A percentile compares a stretch with the other conserved stretches of the same genome.
Evolutionary conservation across 2,113 vertebrate species (phyloP).

Genomic region (Sceloporus undulatus): DNA sequence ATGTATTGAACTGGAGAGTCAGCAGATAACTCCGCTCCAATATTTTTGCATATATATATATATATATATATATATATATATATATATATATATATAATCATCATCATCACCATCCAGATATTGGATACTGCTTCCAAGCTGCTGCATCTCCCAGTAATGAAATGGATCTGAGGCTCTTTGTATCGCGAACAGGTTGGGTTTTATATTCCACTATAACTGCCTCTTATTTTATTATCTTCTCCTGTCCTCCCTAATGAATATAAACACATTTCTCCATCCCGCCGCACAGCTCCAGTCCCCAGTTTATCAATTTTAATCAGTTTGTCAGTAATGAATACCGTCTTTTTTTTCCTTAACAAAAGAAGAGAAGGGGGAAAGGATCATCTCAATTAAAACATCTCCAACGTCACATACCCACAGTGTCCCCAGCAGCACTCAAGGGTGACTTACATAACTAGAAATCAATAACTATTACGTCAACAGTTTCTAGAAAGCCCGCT

Average conservation of each 20-base stretch:
- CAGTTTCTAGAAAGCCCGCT: neutral
- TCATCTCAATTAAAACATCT: slow-evolving; percentile 71
- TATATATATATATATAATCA: too few relatives aligned
- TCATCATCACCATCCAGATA: slow-evolving; percentile 34
- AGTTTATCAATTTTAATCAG: slow-evolving; percentile 85
- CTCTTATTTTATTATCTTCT: slow-evolving; percentile 83
- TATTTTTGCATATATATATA: slow-evolving; percentile 63
- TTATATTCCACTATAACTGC: slow-evolving; percentile 82
- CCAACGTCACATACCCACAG: slow-evolving; percentile 33
- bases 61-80: slow-evolving; percentile 59
- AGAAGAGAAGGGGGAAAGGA: slow-evolving; percentile 55
- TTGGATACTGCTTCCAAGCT: slow-evolving; percentile 79
- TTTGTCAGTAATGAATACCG: slow-evolving; percentile 78
- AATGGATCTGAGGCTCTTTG: slow-evolving; percentile 76
- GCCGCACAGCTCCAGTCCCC: slow-evolving; percentile 58
- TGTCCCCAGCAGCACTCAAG: slow-evolving; percentile 53
- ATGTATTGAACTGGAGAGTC: slow-evolving; percentile 86
- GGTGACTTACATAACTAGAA: slow-evolving; percentile 53
- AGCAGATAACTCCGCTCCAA: slow-evolving; percentile 80
- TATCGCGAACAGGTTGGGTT: slow-evolving; percentile 80
- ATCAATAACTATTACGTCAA: slow-evolving; percentile 58
- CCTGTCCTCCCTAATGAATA: slow-evolving; percentile 79
- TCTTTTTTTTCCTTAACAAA: neutral
- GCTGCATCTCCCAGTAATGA: slow-evolving; percentile 78
- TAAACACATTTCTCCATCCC: slow-evolving; percentile 77